Evolutionary conservation across 2,113 vertebrate species (phyloP).

Genomic region (Triplophysa tibetana): DNA sequence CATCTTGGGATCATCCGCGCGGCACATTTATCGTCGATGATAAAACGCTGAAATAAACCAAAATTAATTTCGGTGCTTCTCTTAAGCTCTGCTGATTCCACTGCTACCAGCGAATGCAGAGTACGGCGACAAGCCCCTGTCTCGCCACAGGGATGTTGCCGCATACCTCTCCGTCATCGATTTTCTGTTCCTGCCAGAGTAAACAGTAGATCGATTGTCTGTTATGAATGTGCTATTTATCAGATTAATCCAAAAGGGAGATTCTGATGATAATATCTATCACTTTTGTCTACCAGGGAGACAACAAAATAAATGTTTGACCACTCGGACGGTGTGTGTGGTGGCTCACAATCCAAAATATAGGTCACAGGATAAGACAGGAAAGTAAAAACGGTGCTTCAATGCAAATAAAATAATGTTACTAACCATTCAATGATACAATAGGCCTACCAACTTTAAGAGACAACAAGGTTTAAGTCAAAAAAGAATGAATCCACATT

Average conservation of each 20-base stretch:
- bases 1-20: background rate
- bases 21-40: background rate
- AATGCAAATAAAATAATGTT: too few species aligned
- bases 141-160: slow-evolving; percentile 1
- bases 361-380: too few species aligned
- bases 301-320: too few species aligned
- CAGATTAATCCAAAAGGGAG: slow-evolving; percentile 14
- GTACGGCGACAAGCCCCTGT: background rate
- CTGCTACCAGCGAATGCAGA: background rate
- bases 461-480: too few species aligned
- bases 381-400: too few species aligned
- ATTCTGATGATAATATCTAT: slow-evolving; percentile 38
- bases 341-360: too few species aligned
- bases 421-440: too few species aligned
- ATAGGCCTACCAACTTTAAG: too few species aligned
- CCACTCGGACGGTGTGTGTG: too few species aligned
- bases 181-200: slow-evolving; percentile 3
- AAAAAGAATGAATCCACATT: too few species aligned
- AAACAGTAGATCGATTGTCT: slow-evolving; percentile 34
- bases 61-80: background rate
- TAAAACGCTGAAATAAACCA: slow-evolving; percentile 17
- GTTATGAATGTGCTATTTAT: slow-evolving; percentile 39
- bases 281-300: slow-evolving; percentile 1
- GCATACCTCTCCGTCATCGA: slow-evolving; percentile 1
- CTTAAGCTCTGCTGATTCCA: background rate